Evolutionary conservation across 2,113 vertebrate genomes (phyloP), one percentile per base, ranked within the genome.

Genomic region (Chinchilla lanigera): DNA sequence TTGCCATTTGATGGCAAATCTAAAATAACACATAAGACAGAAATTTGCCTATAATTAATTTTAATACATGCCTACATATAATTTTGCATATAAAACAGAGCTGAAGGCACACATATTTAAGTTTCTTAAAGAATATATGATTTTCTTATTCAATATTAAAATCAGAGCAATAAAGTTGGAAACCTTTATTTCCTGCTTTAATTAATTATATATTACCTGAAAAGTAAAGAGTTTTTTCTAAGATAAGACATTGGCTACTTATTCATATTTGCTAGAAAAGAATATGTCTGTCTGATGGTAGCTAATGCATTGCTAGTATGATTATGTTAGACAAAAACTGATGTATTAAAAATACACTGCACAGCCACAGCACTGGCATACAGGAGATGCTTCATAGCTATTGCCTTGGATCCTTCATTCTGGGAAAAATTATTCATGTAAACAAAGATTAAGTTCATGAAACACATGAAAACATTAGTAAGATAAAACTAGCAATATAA

Each of bases 101-200:
- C 90, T 90, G 83, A 80, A 93, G 84, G 1, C 50, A 14, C 41
- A 41, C 33, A 60, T 88, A 97, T 28, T 83, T 90, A 73, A 90
- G 56, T 44, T 41, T 47, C 54, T 38, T 90, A n/a, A 61, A 90
- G 78, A 91, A 89, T 19, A 60, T 22, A 26, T 92, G 84, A 80
- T 95, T 71, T 82, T 89, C 83, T 92, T 92, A 81, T 44, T 75
- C 52, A 81, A 52, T 54, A 54, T 14, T 83, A 38, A 63, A 7
- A 56, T 95, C 0, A 0, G 3, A 61, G 54, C 69, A 65, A 81
- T 52, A 13, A 56, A 85, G 92, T 98, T 98, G 81, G 86, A 98
- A 95, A 58, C 96, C 58, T 87, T 98, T 89, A 96, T 98, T 98
- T 98, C 89, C 58, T 91, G 26, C 56, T 93, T 97, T 97, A 97